A percentile compares a stretch with the other conserved stretches of the same genome.
phyloP scores from a whole-genome alignment of 2,113 vertebrate genomes.

The Diphyllodes magnificus region DNA sequence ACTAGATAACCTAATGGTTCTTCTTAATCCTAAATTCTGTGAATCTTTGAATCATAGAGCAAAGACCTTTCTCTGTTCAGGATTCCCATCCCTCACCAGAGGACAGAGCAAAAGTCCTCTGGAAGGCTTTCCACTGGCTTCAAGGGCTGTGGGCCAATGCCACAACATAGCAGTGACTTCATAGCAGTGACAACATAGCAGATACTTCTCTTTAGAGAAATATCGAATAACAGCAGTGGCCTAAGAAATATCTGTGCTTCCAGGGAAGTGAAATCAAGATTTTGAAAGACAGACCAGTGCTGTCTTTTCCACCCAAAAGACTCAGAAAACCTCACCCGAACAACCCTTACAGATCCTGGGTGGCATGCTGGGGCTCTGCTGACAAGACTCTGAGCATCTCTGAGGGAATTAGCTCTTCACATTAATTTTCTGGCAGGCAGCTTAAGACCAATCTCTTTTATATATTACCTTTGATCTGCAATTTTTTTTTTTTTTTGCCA shows the following conservation, averaged over 20 bases:
- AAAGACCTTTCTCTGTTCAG: background rate
- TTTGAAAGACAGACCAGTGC: background rate
- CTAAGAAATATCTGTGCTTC: background rate
- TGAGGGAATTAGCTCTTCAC: conserved; percentile 7
- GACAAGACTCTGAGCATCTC: background rate
- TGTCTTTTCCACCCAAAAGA: background rate
- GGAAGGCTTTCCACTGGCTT: background rate
- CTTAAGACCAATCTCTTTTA: background rate
- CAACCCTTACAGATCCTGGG: background rate
- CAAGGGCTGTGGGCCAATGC: background rate
- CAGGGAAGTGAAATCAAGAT: background rate
- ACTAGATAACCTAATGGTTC: background rate
- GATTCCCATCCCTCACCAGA: background rate
- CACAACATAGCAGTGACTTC: background rate
- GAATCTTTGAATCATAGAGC: background rate
- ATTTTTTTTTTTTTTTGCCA: background rate
- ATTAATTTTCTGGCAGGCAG: background rate
- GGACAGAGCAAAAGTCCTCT: background rate
- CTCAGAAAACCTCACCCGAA: background rate
- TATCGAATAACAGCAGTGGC: background rate
- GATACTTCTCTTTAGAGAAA: background rate
- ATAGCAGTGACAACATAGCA: fast-evolving
- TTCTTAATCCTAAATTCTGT: background rate
- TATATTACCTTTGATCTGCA: background rate
- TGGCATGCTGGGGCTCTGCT: background rate